Base-by-base conservation (phyloP, 92 coral and sea anemone genomes). In the Heliopora coerulea region DNA sequence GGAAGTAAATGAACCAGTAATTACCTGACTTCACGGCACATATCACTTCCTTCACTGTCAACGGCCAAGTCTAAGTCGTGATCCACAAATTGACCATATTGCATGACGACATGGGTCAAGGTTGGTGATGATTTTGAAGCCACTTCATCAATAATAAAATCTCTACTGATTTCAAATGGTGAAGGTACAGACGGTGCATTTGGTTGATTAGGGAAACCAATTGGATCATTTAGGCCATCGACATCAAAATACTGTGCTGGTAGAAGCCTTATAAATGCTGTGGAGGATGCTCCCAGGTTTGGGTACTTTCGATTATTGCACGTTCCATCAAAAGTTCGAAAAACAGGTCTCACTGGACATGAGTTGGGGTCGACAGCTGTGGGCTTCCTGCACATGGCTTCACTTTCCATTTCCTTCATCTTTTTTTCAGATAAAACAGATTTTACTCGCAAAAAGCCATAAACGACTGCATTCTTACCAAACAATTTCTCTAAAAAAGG, bases 151-250 rank as follows among this genome's bases (percentile, higher is more conserved):
- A n/a, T 70, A 23, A 70, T 70, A 25, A 70, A 52, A 34, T 70
- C 52, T 70, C 33, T 3, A 34, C 63, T 54, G 19, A 54, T 32
- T 54, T 52, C 30, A 21, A 52, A 70, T 32, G 77, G 50, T 19
- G 77, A 70, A 20, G 77, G 77, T 5, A 70, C 28, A 0, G 10
- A 0, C 2, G 77, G 77, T 15, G 77, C 77, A 35, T 70, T 54
- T 0, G 64, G 62, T 23, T 70, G 77, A 28, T 50, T 30, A 1
- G 77, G 77, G 49, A 1, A 54, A 5, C 77, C 77, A 20, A 70
- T 54, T 35, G 77, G 77, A 20, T 54, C 77, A 35, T 70, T 70
- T 40, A 70, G 17, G 49, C 77, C 77, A 54, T 70, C 77, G 2
- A 30, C 20, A 54, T 70, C 77, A 31, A 24, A 70, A 54, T 70